Base-by-base conservation (phyloP, 2,888 invertebrate species). In the Torymus tubicola region DNA sequence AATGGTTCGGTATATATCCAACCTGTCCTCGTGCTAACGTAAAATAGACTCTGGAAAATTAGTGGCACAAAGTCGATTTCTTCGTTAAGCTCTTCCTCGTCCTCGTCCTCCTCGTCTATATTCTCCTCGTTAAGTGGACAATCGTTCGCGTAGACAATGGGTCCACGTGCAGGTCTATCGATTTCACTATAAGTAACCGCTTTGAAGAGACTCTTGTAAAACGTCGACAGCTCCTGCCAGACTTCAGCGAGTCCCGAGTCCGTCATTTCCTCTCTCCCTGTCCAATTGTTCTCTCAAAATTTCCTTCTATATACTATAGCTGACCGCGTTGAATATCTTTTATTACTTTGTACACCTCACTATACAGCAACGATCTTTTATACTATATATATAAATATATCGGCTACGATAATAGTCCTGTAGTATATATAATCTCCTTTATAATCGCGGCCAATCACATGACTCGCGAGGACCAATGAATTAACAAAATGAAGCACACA, bases 11-110 rank as follows among this genome's bases (percentile, higher is more conserved):
- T 8, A 31, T 31, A 31, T 21, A 18, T 53, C 78, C 67, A 61
- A 95, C 95, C 95, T 95, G 94, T 93, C 87, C 93, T 93, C 21
- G 94, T 92, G 85, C 94, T 93, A 85, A 95, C 92, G 89, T 93
- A 93, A 91, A 92, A 95, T 84, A 93, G 90, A 31, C 93, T 92
- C 83, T 94, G 90, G 86, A 94, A 93, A 83, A 93, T 93, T 72
- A 94, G 85, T 0, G 95, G 94, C 2, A 92, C 91, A 84, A 93
- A 94, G 83, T 92, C 89, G 68, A 93, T 89, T 42, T 60, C 76
- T 89, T 16, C 82, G 69, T 16, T 83, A 76, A 18, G 83, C 80
- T 60, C 73, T 18, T 71, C 60, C 50, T 53, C 63, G 1, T 83
- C 73, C 60, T 84, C 81, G 55, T 1, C 53, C 3, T 50, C 24